Percentiles rank a stretch among this genome's conserved stretches.
phyloP scores from a whole-genome alignment of 2,888 invertebrate genomes.

The Monochamus alternatus region DNA sequence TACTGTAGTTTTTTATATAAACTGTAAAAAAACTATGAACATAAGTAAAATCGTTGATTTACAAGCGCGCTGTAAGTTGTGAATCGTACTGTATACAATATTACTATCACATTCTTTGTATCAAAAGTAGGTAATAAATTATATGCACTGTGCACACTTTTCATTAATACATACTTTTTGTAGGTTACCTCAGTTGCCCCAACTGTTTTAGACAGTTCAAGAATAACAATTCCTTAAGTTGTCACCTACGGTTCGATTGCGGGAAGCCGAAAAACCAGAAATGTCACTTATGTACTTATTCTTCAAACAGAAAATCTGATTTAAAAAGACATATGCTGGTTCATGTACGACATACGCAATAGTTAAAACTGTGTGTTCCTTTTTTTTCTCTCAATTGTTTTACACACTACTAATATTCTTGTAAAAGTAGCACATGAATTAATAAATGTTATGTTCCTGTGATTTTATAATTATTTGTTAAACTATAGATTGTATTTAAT shows the following conservation, averaged over 20 bases:
- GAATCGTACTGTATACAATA: too few relatives aligned
- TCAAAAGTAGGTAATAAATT: too few relatives aligned
- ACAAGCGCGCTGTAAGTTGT: too few relatives aligned
- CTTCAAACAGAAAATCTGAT: conserved; percentile 43
- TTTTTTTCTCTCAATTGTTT: not conserved
- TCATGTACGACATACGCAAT: not conserved
- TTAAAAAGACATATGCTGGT: conserved; percentile 8
- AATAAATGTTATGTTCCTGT: not conserved
- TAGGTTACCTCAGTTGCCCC: not conserved
- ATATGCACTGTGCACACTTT: too few relatives aligned
- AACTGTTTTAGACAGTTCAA: not conserved
- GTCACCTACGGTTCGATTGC: not conserved
- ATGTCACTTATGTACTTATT: conserved; percentile 49
- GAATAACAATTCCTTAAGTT: not conserved
- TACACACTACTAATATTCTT: not conserved
- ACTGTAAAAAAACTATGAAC: too few relatives aligned
- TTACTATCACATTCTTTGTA: too few relatives aligned
- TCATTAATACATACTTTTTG: too few relatives aligned
- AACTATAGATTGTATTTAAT: too few relatives aligned
- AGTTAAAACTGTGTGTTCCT: not conserved
- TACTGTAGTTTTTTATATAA: too few relatives aligned
- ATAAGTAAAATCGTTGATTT: too few relatives aligned
- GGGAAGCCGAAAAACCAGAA: conserved; percentile 17
- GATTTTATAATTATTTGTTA: too few relatives aligned
- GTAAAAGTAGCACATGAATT: not conserved